phyloP scores from a whole-genome alignment of 1,140 invertebrate genomes.

The Drosophila parabipectinata region DNA sequence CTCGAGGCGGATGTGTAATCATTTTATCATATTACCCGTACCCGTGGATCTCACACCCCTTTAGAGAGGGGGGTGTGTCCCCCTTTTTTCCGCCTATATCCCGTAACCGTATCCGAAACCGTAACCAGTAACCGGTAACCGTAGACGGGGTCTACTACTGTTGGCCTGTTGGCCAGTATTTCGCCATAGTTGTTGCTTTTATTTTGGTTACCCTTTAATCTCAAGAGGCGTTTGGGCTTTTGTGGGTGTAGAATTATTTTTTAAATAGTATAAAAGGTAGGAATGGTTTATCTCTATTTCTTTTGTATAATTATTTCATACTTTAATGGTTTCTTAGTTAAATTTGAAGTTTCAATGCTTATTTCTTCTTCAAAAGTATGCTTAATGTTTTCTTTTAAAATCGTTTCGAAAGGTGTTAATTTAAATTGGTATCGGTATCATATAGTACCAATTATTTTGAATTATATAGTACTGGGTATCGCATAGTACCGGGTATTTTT shows the following conservation, averaged over 20 bases:
- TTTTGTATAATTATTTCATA: no score
- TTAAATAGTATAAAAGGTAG: no score
- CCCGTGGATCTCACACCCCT: constrained; percentile 1
- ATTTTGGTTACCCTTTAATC: background rate
- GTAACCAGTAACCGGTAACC: constrained; percentile 24
- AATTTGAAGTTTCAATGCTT: no score
- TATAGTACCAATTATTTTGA: no score
- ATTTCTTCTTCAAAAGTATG: no score
- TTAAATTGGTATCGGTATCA: no score
- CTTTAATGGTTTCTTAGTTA: no score
- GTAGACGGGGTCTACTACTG: constrained; percentile 32
- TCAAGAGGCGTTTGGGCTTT: background rate
- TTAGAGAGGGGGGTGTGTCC: background rate
- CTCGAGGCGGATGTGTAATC: constrained; percentile 78
- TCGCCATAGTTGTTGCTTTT: constrained; percentile 32
- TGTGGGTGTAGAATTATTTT: no score
- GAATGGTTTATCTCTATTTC: no score
- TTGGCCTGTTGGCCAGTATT: constrained; percentile 31
- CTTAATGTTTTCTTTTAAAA: no score
- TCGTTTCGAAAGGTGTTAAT: no score
- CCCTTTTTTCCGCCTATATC: constrained; percentile 3
- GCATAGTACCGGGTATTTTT: background rate
- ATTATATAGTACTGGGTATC: background rate
- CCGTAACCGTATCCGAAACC: constrained; percentile 39
- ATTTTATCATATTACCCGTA: constrained; percentile 77